These are phyloP conservation scores for Leptestheria dahalacensis DNA, from an alignment of 1,140 invertebrate species.

Conservation along the genomic window DNA sequence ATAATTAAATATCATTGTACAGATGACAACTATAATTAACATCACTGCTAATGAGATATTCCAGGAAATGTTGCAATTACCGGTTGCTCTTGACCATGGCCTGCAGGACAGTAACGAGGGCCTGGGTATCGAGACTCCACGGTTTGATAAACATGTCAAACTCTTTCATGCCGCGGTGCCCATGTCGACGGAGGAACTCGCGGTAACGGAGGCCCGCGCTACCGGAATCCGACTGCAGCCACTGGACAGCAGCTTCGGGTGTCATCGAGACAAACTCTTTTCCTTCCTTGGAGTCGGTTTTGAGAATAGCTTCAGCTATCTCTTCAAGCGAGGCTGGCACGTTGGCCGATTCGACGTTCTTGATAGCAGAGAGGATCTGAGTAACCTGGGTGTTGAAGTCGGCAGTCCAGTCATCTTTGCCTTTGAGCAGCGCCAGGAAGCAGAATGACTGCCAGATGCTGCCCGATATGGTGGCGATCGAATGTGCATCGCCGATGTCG, in stretches of 20 bases:
- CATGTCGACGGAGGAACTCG: constrained; percentile 50
- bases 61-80: too few relatives aligned
- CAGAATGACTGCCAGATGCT: constrained; percentile 11
- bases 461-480: neutral
- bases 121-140: constrained; percentile 45
- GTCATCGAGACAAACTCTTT: constrained; percentile 38
- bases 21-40: too few relatives aligned
- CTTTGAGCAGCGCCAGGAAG: constrained; percentile 12
- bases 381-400: constrained; percentile 47
- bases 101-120: constrained; percentile 44
- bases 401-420: constrained; percentile 32
- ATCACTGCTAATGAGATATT: neutral
- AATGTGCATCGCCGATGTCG: constrained; percentile 6
- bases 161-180: constrained; percentile 56
- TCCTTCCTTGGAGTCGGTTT: constrained; percentile 27
- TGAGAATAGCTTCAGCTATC: constrained; percentile 35
- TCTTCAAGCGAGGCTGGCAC: constrained; percentile 33
- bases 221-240: constrained; percentile 39
- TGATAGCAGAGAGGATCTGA: constrained; percentile 41
- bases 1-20: too few relatives aligned
- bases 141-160: constrained; percentile 47
- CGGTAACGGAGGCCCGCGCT: constrained; percentile 33
- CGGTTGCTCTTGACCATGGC: constrained; percentile 25
- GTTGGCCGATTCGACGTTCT: constrained; percentile 49
- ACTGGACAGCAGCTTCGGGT: constrained; percentile 36